Conservation (phyloP, 2,888 invertebrate species). For the Dryocosmus kuriphilus region DNA sequence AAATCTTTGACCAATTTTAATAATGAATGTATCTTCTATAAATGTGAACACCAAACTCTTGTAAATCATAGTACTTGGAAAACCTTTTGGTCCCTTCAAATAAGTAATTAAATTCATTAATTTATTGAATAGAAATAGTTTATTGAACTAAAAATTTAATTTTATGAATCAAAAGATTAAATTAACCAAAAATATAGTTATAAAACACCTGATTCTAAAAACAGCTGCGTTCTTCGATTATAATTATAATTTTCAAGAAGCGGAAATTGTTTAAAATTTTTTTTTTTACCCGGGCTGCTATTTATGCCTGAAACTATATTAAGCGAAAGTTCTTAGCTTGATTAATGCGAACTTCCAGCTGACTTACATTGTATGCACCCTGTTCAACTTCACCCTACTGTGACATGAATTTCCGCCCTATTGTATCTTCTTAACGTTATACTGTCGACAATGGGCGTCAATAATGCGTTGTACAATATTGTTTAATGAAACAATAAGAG, state of each 20-base stretch:
- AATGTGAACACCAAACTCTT: constrained; percentile 45
- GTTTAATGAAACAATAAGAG: constrained; percentile 64
- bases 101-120: background rate
- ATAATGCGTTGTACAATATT: constrained; percentile 58
- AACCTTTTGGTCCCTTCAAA: background rate
- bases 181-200: no score
- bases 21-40: constrained; percentile 51
- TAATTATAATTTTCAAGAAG: background rate
- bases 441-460: constrained; percentile 26
- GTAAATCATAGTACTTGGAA: constrained; percentile 41
- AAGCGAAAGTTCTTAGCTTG: constrained; percentile 23
- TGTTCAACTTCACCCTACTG: constrained; percentile 46
- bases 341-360: constrained; percentile 23
- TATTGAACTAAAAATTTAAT: background rate
- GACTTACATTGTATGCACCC: constrained; percentile 30
- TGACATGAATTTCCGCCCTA: constrained; percentile 41
- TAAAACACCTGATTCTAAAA: background rate
- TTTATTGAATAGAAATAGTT: background rate
- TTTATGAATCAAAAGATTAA: background rate
- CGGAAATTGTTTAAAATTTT: background rate
- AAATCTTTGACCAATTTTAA: constrained; percentile 58
- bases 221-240: background rate
- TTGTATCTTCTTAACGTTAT: constrained; percentile 40
- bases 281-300: background rate
- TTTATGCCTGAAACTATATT: constrained; percentile 44